Evolutionary conservation across 2,888 invertebrate genomes (phyloP).

Genomic region (Kuschelorhynchus macadamiae): DNA sequence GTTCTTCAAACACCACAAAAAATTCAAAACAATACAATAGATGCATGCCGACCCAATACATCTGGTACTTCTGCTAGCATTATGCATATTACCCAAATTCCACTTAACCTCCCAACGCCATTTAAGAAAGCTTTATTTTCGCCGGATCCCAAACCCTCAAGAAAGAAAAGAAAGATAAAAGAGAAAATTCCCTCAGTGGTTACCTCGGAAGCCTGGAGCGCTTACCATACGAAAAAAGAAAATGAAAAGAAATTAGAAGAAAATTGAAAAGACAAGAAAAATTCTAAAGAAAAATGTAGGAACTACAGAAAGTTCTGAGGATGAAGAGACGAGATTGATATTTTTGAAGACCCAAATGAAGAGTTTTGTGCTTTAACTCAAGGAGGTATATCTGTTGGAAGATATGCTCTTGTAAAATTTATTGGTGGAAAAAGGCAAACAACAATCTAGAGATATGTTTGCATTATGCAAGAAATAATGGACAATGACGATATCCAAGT

Average conservation of each 20-base stretch:
- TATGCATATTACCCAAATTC: neutral
- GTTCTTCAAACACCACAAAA: too few species aligned
- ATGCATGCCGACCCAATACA: too few species aligned
- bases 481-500: constrained; percentile 2
- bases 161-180: too few species aligned
- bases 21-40: too few species aligned
- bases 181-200: too few species aligned
- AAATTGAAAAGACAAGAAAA: too few species aligned
- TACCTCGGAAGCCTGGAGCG: neutral
- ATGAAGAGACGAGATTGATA: constrained; percentile 6
- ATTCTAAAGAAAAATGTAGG: too few species aligned
- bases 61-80: too few species aligned
- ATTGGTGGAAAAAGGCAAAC: constrained; percentile 5
- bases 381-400: constrained; percentile 4
- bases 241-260: neutral
- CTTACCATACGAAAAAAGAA: neutral
- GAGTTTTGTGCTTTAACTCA: constrained; percentile 8
- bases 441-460: constrained; percentile 2
- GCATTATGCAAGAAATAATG: constrained; percentile 12
- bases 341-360: constrained; percentile 6
- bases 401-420: constrained; percentile 14
- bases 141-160: neutral
- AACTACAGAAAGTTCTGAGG: neutral
- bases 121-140: neutral
- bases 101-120: neutral